Conservation (phyloP, 2,888 invertebrate genomes). For the Andrena praecox region DNA sequence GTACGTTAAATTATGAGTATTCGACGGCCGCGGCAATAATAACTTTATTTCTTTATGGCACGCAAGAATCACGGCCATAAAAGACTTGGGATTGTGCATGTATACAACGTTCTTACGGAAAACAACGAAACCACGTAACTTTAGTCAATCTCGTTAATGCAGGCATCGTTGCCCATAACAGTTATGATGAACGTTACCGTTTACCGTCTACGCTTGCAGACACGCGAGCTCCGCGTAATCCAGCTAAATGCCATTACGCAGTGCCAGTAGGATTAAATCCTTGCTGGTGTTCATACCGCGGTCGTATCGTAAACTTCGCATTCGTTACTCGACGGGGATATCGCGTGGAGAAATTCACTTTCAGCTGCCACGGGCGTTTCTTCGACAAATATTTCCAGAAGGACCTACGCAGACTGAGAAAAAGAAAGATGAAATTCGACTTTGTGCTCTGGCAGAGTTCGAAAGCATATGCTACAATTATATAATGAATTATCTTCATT, state of each 20-base stretch:
- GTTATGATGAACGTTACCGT: slow-evolving; percentile 71
- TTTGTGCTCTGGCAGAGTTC: too few species aligned
- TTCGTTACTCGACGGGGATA: slow-evolving; percentile 34
- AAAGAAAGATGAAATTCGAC: neutral
- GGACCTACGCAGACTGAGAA: neutral
- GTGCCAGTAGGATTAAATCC: slow-evolving; percentile 68
- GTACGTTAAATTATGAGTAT: neutral
- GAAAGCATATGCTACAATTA: too few species aligned
- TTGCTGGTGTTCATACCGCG: slow-evolving; percentile 48
- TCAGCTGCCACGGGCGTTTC: neutral
- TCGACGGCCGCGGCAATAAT: too few species aligned
- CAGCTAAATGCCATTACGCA: slow-evolving; percentile 68
- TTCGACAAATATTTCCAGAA: slow-evolving; percentile 1
- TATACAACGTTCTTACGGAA: slow-evolving; percentile 32
- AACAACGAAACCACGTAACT: slow-evolving; percentile 59
- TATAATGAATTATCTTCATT: too few species aligned
- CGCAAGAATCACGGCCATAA: neutral
- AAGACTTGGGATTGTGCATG: slow-evolving; percentile 16
- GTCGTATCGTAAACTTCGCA: slow-evolving; percentile 61
- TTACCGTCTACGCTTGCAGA: slow-evolving; percentile 63
- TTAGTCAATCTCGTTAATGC: slow-evolving; percentile 64
- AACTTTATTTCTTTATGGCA: neutral
- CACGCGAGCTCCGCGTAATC: slow-evolving; percentile 63
- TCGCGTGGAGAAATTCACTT: slow-evolving; percentile 8
- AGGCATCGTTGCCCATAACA: slow-evolving; percentile 57